Conservation (phyloP, 1,140 invertebrate genomes). For the Teleogryllus occipitalis region DNA sequence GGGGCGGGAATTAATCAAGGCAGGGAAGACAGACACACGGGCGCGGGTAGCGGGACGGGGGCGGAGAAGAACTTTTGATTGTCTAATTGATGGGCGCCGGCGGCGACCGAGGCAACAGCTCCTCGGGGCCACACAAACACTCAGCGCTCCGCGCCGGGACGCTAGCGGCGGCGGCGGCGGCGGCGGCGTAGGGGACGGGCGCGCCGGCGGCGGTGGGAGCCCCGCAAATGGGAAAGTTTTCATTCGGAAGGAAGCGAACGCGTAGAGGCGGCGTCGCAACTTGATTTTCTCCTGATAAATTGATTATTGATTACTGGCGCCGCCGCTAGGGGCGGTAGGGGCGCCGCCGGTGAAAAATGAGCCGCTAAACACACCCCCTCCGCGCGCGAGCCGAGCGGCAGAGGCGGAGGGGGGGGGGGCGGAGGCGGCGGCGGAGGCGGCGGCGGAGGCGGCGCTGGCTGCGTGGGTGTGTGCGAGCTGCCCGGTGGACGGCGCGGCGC, state of each 20-base stretch:
- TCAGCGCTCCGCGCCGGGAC: not conserved
- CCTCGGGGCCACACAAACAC: not conserved
- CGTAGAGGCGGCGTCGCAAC: not conserved
- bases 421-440: too few relatives aligned
- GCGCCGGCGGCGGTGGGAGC: not conserved
- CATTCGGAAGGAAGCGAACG: conserved; percentile 10
- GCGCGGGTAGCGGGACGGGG: too few relatives aligned
- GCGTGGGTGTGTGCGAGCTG: too few relatives aligned
- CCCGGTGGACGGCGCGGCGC: too few relatives aligned
- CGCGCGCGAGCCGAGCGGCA: too few relatives aligned
- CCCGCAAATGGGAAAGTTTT: conserved; percentile 14
- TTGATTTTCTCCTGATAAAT: conserved; percentile 18
- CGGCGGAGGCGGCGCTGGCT: too few relatives aligned
- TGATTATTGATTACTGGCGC: conserved; percentile 16
- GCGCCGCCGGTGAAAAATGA: conserved; percentile 9
- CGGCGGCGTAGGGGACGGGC: too few relatives aligned
- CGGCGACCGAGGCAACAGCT: not conserved
- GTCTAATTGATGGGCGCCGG: not conserved
- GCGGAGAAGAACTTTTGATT: not conserved
- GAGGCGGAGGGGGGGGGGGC: too few relatives aligned
- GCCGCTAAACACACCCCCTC: conserved; percentile 10
- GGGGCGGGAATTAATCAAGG: not conserved
- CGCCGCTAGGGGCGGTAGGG: not conserved
- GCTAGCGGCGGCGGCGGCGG: too few relatives aligned
- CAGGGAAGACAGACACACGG: too few relatives aligned